Base-by-base conservation (phyloP, 2,113 vertebrate species). In the Natator depressus region DNA sequence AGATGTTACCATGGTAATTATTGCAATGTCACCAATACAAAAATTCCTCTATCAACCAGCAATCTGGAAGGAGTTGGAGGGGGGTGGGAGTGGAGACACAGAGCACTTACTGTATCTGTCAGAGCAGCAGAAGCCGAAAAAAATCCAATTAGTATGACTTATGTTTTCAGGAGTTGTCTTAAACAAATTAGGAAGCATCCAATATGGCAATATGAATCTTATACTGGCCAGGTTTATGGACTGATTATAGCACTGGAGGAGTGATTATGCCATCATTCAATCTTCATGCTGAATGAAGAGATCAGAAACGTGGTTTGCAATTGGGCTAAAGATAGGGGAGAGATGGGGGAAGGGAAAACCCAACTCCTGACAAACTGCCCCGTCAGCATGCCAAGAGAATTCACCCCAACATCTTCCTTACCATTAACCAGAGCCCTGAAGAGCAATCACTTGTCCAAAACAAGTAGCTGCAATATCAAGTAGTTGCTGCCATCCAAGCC, bases 1-100 rank as follows among this genome's bases (percentile, higher is more conserved):
- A 81, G 88, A 86, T 86, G 96, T 96, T 97, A 89, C 93, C 89
- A 97, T 95, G 89, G 85, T 81, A 97, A 97, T 96, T 96, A 95
- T 59, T 94, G 80, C 95, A 95, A n/a, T 59, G 87, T 94, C 95
- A 94, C 82, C 91, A 85, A 47, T 81, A 93, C 85, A 82, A 80
- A 80, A 82, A 50, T 11, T 24, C 14, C 95, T 88, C 84, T 93
- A 93, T 92, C 95, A 96, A 72, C 80, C 78, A 87, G 89, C 72
- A 97, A 91, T 94, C 78, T 88, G 88, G 53, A 90, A 96, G 90
- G 59, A 27, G 95, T 91, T 57, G 54, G 51, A 97, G 51, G 27
- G n/a, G 75, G 83, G 93, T 0, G 0, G 0, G 62, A 87, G 51
- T 8, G 75, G 35, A 90, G 54, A 72, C 49, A 79, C 13, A 27